Conservation (phyloP, 2,113 vertebrate species). For the Martes martes region DNA sequence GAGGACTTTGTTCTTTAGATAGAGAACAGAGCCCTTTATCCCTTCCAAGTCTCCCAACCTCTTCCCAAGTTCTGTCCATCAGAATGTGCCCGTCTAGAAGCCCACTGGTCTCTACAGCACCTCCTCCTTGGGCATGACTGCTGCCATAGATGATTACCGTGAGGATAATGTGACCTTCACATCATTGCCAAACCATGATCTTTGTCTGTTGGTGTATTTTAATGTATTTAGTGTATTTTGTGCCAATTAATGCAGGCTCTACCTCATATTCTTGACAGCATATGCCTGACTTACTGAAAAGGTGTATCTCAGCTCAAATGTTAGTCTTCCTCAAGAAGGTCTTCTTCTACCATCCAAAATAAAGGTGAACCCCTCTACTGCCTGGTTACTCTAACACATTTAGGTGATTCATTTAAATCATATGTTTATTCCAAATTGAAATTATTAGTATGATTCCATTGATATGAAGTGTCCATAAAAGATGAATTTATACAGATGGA, state of each 20-base stretch:
- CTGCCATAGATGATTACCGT: not conserved
- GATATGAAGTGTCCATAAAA: slow-evolving; percentile 14
- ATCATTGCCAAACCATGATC: not conserved
- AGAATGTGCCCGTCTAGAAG: not conserved
- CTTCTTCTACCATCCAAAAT: not conserved
- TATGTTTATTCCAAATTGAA: not conserved
- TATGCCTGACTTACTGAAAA: not conserved
- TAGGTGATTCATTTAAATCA: not conserved
- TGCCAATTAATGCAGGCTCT: not conserved
- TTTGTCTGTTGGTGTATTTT: not conserved
- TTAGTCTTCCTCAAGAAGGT: not conserved
- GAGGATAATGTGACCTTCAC: not conserved
- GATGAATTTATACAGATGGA: not conserved
- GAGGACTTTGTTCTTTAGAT: not conserved
- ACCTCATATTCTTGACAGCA: not conserved
- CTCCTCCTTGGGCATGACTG: not conserved
- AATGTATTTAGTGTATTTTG: not conserved
- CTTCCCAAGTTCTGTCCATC: not conserved
- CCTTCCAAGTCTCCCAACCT: not conserved
- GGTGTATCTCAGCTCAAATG: not conserved
- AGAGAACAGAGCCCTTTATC: not conserved
- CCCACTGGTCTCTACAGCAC: not conserved
- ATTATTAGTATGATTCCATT: not conserved
- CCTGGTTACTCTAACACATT: not conserved
- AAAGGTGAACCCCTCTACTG: not conserved